phyloP scores from a whole-genome alignment of 2,888 invertebrate species.

The Sepiola atlantica region DNA sequence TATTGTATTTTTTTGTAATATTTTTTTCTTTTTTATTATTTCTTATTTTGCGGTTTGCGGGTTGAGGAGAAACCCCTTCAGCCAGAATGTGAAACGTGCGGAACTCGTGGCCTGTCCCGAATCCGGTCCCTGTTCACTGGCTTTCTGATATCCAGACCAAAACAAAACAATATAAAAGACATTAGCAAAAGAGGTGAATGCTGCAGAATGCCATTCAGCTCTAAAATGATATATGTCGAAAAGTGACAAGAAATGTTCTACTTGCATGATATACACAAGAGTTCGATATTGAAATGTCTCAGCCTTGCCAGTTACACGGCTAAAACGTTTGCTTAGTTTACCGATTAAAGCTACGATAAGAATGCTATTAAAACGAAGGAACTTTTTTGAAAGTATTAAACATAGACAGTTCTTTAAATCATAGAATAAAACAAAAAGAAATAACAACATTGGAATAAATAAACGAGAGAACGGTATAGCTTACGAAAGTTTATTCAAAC shows the following conservation, averaged over 20 bases:
- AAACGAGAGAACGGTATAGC: too few relatives aligned
- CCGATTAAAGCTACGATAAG: background rate
- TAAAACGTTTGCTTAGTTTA: background rate
- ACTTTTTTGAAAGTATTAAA: background rate
- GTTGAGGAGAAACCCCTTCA: background rate
- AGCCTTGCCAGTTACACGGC: background rate
- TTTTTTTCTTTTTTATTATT: background rate
- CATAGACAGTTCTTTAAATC: too few relatives aligned
- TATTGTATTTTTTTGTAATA: background rate
- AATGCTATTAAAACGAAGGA: background rate
- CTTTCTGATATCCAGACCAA: background rate
- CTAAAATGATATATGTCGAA: slow-evolving; percentile 7
- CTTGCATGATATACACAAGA: too few relatives aligned
- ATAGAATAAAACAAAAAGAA: too few relatives aligned
- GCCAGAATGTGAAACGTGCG: background rate
- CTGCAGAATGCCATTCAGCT: background rate
- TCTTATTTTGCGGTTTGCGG: too few relatives aligned
- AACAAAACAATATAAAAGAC: background rate
- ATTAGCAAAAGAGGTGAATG: background rate
- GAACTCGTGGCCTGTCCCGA: background rate
- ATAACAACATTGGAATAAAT: too few relatives aligned
- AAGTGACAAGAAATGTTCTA: background rate
- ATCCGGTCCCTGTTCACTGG: slow-evolving; percentile 1
- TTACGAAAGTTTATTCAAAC: too few relatives aligned
- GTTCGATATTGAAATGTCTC: background rate